Evolutionary conservation across 2,888 invertebrate genomes (phyloP), one percentile per base, ranked within the genome.

Genomic region (Xylocampa areola): DNA sequence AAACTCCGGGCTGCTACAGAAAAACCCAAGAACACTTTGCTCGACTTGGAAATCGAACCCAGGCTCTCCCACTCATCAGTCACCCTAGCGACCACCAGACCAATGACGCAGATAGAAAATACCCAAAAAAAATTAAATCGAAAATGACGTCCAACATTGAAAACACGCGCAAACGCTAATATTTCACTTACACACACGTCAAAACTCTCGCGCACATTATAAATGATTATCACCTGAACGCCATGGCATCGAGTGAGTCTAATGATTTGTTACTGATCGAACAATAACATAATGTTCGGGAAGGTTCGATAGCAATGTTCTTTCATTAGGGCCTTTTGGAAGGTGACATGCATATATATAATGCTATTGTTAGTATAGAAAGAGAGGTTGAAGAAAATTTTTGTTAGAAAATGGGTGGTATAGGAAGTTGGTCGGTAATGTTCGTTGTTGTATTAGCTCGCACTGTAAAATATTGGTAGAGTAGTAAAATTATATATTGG

Each of bases 181-280:
- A 84, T 85, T 82, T 85, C 77, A 82, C 79, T 50, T 39, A 36
- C 49, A 43, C 41, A 49, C 54, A 55, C 60, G 62, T 61, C 63
- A 61, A 62, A 59, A 55, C 69, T 69, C 80, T 72, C 37, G 73
- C 71, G 77, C 73, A 68, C 77, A 73, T 87, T 81, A 89, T 86
- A 88, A 87, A 89, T 90, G 87, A 87, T 84, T 80, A 83, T 82
- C 83, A 81, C 76, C 69, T 70, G 39, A 40, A 43, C n/a, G n/a
- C 59, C 57, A 10, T 58, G 57, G 57, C 67, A 59, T 73, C 66
- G 72, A 80, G 75, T 76, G 76, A 70, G 76, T 63, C 79, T 85
- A 89, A 89, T 89, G 89, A 82, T 68, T 81, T 62, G 82, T 79
- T 79, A 82, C 82, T 83, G 85, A 80, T 75, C 49, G 49, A 70